Evolutionary conservation across 2,113 vertebrate genomes (phyloP).

Genomic region (Triplophysa siluroides): DNA sequence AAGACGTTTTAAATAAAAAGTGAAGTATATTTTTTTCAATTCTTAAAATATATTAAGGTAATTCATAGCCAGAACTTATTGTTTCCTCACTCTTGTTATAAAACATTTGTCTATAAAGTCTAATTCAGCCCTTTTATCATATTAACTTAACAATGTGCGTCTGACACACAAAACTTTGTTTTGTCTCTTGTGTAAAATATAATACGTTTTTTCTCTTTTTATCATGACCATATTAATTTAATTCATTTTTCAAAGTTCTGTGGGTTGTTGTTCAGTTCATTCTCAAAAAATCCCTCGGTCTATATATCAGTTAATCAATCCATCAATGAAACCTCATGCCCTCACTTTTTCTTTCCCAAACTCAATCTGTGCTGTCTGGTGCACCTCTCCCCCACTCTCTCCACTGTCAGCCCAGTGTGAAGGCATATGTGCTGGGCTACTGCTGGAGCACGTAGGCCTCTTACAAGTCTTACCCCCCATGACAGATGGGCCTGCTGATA

Average conservation of each 20-base stretch:
- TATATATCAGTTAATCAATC: conserved; percentile 46
- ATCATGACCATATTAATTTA: too few relatives aligned
- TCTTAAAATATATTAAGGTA: too few relatives aligned
- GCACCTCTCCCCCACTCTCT: conserved; percentile 30
- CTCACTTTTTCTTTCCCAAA: conserved; percentile 35
- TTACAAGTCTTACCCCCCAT: conserved; percentile 61
- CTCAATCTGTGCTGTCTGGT: conserved; percentile 37
- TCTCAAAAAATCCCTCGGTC: conserved; percentile 17
- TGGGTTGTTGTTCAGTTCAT: background rate
- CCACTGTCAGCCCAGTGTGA: conserved; percentile 37
- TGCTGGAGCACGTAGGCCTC: conserved; percentile 32
- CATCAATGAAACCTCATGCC: conserved; percentile 26
- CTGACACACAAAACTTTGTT: too few relatives aligned
- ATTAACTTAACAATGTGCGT: too few relatives aligned
- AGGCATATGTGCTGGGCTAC: conserved; percentile 54
- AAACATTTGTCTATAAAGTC: background rate
- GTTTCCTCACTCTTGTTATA: background rate
- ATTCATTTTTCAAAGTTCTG: background rate
- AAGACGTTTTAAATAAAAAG: background rate
- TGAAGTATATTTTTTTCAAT: background rate
- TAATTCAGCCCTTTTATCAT: too few relatives aligned
- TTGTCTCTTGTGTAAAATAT: too few relatives aligned
- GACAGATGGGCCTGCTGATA: conserved; percentile 88
- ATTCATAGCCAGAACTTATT: background rate
- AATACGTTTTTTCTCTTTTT: too few relatives aligned